Evolutionary conservation across 2,888 invertebrate genomes (phyloP).

Genomic region (Salticus scenicus): DNA sequence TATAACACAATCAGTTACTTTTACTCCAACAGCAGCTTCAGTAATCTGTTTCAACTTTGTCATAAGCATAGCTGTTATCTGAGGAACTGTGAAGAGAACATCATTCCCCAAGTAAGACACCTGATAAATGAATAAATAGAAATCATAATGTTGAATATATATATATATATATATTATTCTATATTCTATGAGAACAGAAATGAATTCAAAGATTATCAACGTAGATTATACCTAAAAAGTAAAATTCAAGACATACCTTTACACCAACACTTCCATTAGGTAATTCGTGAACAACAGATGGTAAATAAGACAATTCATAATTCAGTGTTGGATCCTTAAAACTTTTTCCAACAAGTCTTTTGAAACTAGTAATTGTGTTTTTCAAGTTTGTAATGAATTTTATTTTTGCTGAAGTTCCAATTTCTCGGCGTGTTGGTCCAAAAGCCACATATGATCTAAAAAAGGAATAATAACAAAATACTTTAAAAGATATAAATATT

Average conservation of each 20-base stretch:
- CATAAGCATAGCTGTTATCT: constrained; percentile 96
- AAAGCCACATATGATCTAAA: constrained; percentile 96
- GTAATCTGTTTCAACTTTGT: constrained; percentile 96
- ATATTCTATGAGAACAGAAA: neutral
- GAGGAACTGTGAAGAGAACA: constrained; percentile 90
- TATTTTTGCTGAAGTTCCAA: constrained; percentile 97
- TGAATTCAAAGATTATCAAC: too few relatives aligned
- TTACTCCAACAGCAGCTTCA: constrained; percentile 88
- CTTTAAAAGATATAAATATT: neutral
- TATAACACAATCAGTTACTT: constrained; percentile 94
- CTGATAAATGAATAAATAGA: constrained; percentile 75
- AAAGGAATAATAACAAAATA: constrained; percentile 63
- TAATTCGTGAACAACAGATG: constrained; percentile 85
- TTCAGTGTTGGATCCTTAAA: constrained; percentile 83
- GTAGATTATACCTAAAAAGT: too few relatives aligned
- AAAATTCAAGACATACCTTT: constrained; percentile 48
- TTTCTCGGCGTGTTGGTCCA: constrained; percentile 90
- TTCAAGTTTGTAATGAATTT: constrained; percentile 97
- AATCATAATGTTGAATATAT: neutral
- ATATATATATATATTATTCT: neutral
- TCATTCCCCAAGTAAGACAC: constrained; percentile 90
- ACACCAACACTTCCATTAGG: constrained; percentile 86
- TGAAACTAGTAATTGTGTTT: constrained; percentile 96
- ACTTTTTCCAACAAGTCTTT: constrained; percentile 92
- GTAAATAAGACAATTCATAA: constrained; percentile 85